Conservation (phyloP, 2,888 invertebrate species). For the Muschampia plurimacula region DNA sequence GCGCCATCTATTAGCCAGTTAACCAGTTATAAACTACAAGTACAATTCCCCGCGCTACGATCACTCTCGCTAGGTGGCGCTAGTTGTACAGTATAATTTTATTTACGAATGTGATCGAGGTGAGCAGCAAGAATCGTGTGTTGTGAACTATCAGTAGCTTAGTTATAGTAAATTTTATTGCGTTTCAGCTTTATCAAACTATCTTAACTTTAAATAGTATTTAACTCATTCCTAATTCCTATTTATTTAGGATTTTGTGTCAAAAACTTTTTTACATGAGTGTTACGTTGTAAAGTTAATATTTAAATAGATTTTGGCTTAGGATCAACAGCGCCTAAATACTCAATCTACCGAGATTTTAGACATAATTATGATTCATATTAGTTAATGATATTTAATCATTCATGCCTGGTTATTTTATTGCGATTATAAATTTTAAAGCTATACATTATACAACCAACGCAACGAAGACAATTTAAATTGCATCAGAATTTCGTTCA, state of each 20-base stretch:
- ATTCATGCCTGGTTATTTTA: slow-evolving; percentile 11
- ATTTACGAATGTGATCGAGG: slow-evolving; percentile 33
- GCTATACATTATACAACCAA: too few relatives aligned
- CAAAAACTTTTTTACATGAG: not conserved
- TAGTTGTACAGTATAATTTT: slow-evolving; percentile 38
- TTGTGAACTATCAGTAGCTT: slow-evolving; percentile 28
- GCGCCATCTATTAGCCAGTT: slow-evolving; percentile 52
- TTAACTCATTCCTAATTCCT: slow-evolving; percentile 2
- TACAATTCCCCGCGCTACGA: slow-evolving; percentile 55
- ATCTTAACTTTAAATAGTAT: slow-evolving; percentile 7
- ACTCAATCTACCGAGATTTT: slow-evolving; percentile 28
- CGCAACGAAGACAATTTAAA: too few relatives aligned
- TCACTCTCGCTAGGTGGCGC: slow-evolving; percentile 36
- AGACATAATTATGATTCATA: slow-evolving; percentile 23
- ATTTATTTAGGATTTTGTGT: not conserved
- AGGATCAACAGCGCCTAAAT: slow-evolving; percentile 17
- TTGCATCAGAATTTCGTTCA: too few relatives aligned
- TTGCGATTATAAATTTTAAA: slow-evolving; percentile 21
- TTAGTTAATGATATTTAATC: slow-evolving; percentile 21
- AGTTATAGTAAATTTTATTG: slow-evolving; percentile 28
- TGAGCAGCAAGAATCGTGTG: slow-evolving; percentile 19
- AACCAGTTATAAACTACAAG: slow-evolving; percentile 58
- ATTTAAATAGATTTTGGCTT: slow-evolving; percentile 1
- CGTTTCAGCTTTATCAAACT: slow-evolving; percentile 26
- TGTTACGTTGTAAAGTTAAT: not conserved